Conservation (phyloP, 2,888 invertebrate species). For the Leucophora obtusa region DNA sequence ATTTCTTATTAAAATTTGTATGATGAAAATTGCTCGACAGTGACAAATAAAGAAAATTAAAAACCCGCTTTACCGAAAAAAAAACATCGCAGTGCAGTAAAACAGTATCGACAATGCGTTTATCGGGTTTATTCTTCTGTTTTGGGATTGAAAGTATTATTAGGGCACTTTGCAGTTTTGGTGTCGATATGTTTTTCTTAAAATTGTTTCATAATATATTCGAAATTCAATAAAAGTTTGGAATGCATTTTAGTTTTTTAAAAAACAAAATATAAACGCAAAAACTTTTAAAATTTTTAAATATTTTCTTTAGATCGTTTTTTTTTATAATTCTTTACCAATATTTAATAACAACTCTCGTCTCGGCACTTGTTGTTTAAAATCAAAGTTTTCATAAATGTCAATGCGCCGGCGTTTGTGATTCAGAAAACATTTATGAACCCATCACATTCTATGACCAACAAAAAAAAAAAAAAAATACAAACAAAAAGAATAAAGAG, state of each 20-base stretch:
- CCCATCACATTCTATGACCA: constrained; percentile 43
- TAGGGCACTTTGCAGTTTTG: too few species aligned
- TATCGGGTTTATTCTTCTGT: too few species aligned
- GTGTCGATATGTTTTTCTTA: constrained; percentile 21
- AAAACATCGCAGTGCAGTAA: too few species aligned
- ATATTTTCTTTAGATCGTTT: constrained; percentile 11
- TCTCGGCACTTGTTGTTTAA: constrained; percentile 26
- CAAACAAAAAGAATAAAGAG: constrained; percentile 18
- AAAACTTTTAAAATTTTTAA: constrained; percentile 16
- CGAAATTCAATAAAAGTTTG: constrained; percentile 41
- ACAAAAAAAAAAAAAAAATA: constrained; percentile 7
- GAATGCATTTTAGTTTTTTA: constrained; percentile 32
- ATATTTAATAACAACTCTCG: background rate
- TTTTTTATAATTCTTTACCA: background rate
- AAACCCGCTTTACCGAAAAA: too few species aligned
- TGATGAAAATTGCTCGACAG: too few species aligned
- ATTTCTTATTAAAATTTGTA: too few species aligned
- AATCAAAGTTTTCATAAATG: constrained; percentile 24
- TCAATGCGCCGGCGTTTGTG: constrained; percentile 62
- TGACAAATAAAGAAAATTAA: too few species aligned
- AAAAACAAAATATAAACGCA: constrained; percentile 9
- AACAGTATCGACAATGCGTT: too few species aligned
- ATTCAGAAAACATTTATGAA: constrained; percentile 49
- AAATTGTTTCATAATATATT: constrained; percentile 33
- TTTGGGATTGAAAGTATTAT: too few species aligned